Base-by-base conservation (phyloP, 2,113 vertebrate species). In the Tachuris rubrigastra region DNA sequence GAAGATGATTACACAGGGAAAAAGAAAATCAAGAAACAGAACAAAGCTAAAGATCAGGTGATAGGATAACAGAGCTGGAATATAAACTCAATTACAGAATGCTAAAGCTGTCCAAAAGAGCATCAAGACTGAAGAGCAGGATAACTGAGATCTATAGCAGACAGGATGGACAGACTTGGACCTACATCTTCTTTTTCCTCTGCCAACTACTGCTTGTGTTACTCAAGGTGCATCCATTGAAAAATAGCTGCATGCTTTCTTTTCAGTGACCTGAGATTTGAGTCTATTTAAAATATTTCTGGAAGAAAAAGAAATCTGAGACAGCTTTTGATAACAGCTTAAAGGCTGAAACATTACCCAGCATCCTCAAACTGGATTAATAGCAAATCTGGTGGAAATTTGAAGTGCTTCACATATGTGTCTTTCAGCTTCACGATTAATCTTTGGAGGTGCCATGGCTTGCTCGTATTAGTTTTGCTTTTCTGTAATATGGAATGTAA, bases 361-460 rank as follows among this genome's bases (percentile, higher is more conserved):
- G 9, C 3, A 56, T 35, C 23, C 15, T 76, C 49, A 28, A 0
- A 33, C 8, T 14, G 0, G 0, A 25, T 76, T 25, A 56, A 15
- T 7, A 73, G 12, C 35, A 84, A 69, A 80, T 22, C 33, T 52
- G 10, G 13, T 14, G 16, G 47, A 89, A 73, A 39, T 10, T 1
- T 55, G 10, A 69, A 74, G 14, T 33, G 2, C 37, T 91, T 68
- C 37, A 14, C 8, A 8, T 18, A 47, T 2, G 8, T 4, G 6
- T 39, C 17, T 76, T 59, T 41, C 14, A 63, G 8, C 17, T 46
- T 82, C 24, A 55, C 31, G 7, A 63, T 62, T 63, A 59, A 37
- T 58, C 31, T 75, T 44, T 5, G 4, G 4, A 5, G 6, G 67
- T 58, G 16, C 0, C 16, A 56, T 1, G 0, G 10, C 66, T 49